Conservation (phyloP, 2,888 invertebrate genomes). For the Apamea sordens region DNA sequence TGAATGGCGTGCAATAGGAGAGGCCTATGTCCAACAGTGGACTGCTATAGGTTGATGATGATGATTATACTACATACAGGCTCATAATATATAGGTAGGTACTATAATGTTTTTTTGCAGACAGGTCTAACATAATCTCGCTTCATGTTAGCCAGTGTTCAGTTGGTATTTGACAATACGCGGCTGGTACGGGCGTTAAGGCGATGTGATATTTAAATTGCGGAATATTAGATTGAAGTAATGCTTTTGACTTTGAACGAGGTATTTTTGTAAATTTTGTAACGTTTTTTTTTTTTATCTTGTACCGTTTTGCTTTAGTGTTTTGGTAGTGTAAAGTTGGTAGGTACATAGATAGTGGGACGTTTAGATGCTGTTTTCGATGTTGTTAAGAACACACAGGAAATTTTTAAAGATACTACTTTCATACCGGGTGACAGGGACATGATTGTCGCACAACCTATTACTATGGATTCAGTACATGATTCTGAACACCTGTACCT, state of each 20-base stretch:
- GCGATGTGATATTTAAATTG: constrained; percentile 85
- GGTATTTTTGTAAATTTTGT: constrained; percentile 44
- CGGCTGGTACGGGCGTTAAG: constrained; percentile 75
- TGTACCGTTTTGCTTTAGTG: constrained; percentile 22
- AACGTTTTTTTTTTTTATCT: constrained; percentile 17
- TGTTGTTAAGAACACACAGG: not conserved
- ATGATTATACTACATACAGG: too few relatives aligned
- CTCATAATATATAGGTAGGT: not conserved
- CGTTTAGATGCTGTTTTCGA: not conserved
- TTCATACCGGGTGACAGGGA: not conserved
- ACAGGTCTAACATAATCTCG: not conserved
- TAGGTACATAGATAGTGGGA: too few relatives aligned
- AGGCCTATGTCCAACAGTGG: too few relatives aligned
- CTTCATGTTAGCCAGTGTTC: not conserved
- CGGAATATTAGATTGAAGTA: constrained; percentile 82
- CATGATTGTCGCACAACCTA: too few relatives aligned
- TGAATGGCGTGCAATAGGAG: too few relatives aligned
- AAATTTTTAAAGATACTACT: not conserved
- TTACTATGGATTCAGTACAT: not conserved
- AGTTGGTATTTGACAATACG: constrained; percentile 40
- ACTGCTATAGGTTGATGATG: too few relatives aligned
- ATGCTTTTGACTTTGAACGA: constrained; percentile 62
- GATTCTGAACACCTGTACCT: too few relatives aligned
- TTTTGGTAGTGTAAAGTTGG: not conserved
- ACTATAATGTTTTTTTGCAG: not conserved